These are phyloP conservation scores for Dioctria linearis DNA, from an alignment of 2,888 invertebrate species.

Conservation along the genomic window DNA sequence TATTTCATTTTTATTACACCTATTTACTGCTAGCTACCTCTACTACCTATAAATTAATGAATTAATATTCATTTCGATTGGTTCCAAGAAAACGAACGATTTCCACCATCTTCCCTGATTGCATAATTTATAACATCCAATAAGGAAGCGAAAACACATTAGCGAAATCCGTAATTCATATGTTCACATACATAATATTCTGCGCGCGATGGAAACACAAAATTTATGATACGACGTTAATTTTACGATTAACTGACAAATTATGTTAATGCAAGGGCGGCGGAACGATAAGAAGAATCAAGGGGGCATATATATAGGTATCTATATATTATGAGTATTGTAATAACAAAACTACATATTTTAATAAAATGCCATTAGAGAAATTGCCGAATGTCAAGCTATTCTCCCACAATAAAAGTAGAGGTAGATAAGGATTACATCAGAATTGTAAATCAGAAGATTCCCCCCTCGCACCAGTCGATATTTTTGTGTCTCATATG, in stretches of 20 bases:
- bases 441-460: constrained; percentile 49
- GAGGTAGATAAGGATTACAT: constrained; percentile 19
- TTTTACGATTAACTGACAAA: constrained; percentile 40
- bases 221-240: constrained; percentile 41
- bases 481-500: too few species aligned
- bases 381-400: constrained; percentile 18
- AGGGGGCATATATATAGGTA: too few species aligned
- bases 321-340: not conserved
- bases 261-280: constrained; percentile 32
- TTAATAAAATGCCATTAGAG: constrained; percentile 29
- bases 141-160: constrained; percentile 40
- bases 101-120: not conserved
- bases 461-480: not conserved
- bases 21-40: too few species aligned
- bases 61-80: too few species aligned
- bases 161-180: constrained; percentile 38
- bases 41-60: too few species aligned
- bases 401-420: constrained; percentile 42
- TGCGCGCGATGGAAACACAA: constrained; percentile 29
- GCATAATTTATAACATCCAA: constrained; percentile 31
- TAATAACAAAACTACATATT: not conserved
- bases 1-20: too few species aligned
- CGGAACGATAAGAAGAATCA: not conserved
- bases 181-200: not conserved
- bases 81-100: too few species aligned